phyloP scores from a whole-genome alignment of 2,797 vertebrate genomes.

The Leptodactylus fallax region DNA sequence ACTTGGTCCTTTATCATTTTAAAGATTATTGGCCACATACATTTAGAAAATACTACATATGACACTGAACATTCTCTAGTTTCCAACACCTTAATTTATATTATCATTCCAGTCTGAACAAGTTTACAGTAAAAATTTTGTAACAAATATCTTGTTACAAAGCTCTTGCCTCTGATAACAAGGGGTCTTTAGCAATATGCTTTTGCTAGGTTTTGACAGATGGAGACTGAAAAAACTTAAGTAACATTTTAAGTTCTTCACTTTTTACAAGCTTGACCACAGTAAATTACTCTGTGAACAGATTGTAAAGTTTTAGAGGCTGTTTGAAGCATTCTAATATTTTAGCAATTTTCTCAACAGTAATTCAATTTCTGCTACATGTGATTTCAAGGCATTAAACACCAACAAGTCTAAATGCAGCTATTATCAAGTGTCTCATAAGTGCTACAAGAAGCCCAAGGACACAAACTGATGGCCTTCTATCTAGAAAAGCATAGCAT shows the following conservation, averaged over 20 bases:
- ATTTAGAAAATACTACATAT: too few relatives aligned
- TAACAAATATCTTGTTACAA: not conserved
- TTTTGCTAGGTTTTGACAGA: too few relatives aligned
- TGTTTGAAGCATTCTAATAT: not conserved
- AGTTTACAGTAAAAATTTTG: too few relatives aligned
- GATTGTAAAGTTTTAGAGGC: not conserved
- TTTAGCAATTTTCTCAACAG: not conserved
- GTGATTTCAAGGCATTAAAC: not conserved
- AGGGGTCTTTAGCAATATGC: not conserved
- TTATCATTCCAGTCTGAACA: too few relatives aligned
- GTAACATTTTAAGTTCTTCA: not conserved
- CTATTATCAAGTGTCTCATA: not conserved
- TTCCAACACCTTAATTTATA: too few relatives aligned
- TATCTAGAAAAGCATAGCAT: not conserved
- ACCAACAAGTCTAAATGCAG: not conserved
- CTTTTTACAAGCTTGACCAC: constrained; percentile 24
- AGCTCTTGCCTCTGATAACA: not conserved
- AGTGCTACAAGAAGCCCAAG: not conserved
- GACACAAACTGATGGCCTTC: not conserved
- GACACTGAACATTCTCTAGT: too few relatives aligned
- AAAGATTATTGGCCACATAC: too few relatives aligned
- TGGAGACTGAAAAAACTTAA: too few relatives aligned
- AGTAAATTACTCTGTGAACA: not conserved
- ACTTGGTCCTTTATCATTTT: too few relatives aligned
- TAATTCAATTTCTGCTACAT: not conserved